A percentile compares a stretch with the other conserved stretches of the same genome.
Conservation (phyloP, 92 coral and sea anemone genomes). For the Palythoa grandis region DNA sequence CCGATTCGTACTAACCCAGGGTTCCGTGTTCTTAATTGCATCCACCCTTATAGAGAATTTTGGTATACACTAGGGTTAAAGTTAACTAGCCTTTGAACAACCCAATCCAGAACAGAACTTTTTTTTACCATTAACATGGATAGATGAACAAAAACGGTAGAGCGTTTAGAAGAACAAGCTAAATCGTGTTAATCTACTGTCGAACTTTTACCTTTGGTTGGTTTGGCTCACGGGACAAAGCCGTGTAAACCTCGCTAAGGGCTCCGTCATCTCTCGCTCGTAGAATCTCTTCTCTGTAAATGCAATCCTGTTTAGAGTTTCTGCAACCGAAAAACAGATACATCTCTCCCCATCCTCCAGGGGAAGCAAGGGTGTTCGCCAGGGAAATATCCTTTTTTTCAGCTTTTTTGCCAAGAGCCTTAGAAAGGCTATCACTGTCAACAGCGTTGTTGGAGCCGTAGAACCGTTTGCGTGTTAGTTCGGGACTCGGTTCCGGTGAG, state of each 20-base stretch:
- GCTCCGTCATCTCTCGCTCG: slow-evolving; percentile 73
- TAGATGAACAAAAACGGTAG: no score
- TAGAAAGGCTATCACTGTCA: not conserved
- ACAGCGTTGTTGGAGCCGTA: not conserved
- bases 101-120: no score
- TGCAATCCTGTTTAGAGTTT: slow-evolving; percentile 82
- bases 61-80: no score
- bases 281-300: slow-evolving; percentile 80
- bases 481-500: slow-evolving; percentile 60
- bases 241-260: slow-evolving; percentile 73
- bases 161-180: not conserved
- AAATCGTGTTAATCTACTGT: not conserved
- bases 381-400: slow-evolving; percentile 12
- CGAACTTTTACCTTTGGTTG: slow-evolving; percentile 74
- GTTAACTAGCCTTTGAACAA: no score
- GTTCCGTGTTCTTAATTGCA: no score
- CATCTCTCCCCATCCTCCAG: slow-evolving; percentile 80
- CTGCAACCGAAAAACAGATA: slow-evolving; percentile 91
- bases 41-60: no score
- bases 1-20: no score
- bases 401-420: not conserved
- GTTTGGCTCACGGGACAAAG: slow-evolving; percentile 87
- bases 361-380: slow-evolving; percentile 3
- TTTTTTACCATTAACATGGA: no score
- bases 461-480: slow-evolving; percentile 32